Conservation (phyloP, 2,113 vertebrate genomes). For the Leucopsar rothschildi region DNA sequence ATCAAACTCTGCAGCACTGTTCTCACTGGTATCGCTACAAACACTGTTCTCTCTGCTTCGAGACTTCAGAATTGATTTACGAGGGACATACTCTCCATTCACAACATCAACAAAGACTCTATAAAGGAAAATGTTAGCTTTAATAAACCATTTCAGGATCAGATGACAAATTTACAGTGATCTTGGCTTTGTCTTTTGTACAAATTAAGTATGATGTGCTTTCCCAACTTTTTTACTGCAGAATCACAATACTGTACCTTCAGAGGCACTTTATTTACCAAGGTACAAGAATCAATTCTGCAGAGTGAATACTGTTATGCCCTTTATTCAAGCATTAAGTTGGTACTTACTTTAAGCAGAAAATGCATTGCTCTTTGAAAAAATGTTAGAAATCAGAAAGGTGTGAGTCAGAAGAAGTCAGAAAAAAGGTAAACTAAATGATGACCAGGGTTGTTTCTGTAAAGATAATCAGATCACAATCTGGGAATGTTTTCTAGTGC, state of each 20-base stretch:
- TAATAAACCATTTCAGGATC: slow-evolving; percentile 54
- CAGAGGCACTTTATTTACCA: slow-evolving; percentile 43
- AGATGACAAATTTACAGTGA: slow-evolving; percentile 52
- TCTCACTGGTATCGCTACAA: slow-evolving; percentile 90
- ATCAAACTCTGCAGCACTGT: slow-evolving; percentile 83
- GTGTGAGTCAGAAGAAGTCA: not conserved
- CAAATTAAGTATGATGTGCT: slow-evolving; percentile 55
- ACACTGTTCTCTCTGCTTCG: slow-evolving; percentile 98
- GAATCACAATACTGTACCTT: slow-evolving; percentile 26
- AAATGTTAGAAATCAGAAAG: not conserved
- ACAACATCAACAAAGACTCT: slow-evolving; percentile 96
- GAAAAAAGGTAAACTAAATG: not conserved
- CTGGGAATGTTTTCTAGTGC: not conserved
- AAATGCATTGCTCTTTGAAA: not conserved
- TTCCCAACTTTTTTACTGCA: slow-evolving; percentile 17
- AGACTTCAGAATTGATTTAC: slow-evolving; percentile 97
- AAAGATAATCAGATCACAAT: not conserved
- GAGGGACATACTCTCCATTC: slow-evolving; percentile 88
- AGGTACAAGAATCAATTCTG: not conserved
- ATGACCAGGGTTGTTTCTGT: not conserved
- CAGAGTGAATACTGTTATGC: not conserved
- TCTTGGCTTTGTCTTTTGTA: slow-evolving; percentile 35
- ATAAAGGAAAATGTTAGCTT: slow-evolving; percentile 30
- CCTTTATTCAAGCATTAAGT: not conserved
- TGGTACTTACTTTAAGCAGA: not conserved